A percentile compares a stretch with the other conserved stretches of the same genome.
phyloP scores from a whole-genome alignment of 2,113 vertebrate genomes.

The Ramphastos sulfuratus region DNA sequence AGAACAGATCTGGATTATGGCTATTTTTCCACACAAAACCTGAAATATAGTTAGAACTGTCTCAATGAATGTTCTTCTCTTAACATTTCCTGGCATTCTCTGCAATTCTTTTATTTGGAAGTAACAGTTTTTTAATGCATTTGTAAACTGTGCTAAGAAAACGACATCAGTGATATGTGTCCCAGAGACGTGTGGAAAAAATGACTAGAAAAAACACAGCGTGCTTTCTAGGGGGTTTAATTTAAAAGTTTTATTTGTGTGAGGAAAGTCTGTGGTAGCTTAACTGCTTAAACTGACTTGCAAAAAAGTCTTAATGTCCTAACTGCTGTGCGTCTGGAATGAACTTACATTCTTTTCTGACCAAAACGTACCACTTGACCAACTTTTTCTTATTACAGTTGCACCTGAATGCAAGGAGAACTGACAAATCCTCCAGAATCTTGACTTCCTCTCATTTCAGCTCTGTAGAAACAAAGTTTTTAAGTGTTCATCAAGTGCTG shows the following conservation, averaged over 20 bases:
- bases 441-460: background rate
- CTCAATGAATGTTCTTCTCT: background rate
- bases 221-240: background rate
- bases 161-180: background rate
- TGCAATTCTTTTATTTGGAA: background rate
- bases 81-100: background rate
- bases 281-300: background rate
- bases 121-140: background rate
- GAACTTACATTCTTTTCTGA: background rate
- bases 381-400: background rate
- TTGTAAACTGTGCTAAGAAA: background rate
- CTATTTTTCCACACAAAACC: background rate
- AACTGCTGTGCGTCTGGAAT: background rate
- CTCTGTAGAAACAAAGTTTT: background rate
- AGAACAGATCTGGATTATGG: background rate
- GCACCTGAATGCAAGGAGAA: background rate
- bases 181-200: background rate
- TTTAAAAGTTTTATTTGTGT: background rate
- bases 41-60: background rate
- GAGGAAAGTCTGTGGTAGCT: background rate
- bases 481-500: fast-evolving
- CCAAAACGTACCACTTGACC: background rate
- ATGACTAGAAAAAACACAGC: background rate
- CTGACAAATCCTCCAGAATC: background rate
- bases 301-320: background rate